phyloP scores from a whole-genome alignment of 2,797 vertebrate genomes.

The Eleutherodactylus coqui region DNA sequence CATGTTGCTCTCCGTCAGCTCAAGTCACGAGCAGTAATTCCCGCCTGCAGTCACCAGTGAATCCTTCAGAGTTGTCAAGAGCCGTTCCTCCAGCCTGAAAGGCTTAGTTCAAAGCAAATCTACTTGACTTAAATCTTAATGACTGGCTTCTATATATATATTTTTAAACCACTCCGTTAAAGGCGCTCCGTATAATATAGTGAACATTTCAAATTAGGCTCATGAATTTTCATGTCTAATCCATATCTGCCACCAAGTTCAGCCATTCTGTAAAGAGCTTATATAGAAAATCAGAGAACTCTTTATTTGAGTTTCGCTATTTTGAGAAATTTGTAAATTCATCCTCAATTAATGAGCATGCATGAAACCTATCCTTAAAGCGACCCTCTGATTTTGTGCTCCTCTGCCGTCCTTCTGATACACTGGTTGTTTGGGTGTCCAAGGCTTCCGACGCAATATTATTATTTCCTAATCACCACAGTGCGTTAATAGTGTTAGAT shows the following conservation, averaged over 20 bases:
- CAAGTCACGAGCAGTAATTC: slow-evolving; percentile 31
- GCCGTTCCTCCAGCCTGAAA: neutral
- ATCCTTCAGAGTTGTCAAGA: slow-evolving; percentile 11
- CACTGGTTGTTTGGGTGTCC: no score
- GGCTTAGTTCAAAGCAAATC: slow-evolving; percentile 46
- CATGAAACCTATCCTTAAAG: neutral
- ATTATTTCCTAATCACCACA: no score
- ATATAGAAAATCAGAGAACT: neutral
- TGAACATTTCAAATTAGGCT: slow-evolving; percentile 10
- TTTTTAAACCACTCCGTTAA: neutral
- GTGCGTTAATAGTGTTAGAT: no score
- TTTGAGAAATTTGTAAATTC: neutral
- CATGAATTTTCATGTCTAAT: slow-evolving; percentile 55
- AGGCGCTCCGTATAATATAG: slow-evolving; percentile 1
- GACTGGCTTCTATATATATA: slow-evolving; percentile 12
- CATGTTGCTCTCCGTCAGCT: slow-evolving; percentile 7
- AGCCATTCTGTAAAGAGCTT: slow-evolving; percentile 12
- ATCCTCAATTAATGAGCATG: neutral
- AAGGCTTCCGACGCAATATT: no score
- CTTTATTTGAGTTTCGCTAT: neutral
- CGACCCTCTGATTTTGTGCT: no score
- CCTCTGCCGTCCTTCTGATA: no score
- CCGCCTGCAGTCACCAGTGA: neutral
- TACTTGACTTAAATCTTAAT: slow-evolving; percentile 28
- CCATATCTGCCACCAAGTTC: slow-evolving; percentile 5